Evolutionary conservation across 2,113 vertebrate species (phyloP).

Genomic region (Neomonachus schauinslandi): DNA sequence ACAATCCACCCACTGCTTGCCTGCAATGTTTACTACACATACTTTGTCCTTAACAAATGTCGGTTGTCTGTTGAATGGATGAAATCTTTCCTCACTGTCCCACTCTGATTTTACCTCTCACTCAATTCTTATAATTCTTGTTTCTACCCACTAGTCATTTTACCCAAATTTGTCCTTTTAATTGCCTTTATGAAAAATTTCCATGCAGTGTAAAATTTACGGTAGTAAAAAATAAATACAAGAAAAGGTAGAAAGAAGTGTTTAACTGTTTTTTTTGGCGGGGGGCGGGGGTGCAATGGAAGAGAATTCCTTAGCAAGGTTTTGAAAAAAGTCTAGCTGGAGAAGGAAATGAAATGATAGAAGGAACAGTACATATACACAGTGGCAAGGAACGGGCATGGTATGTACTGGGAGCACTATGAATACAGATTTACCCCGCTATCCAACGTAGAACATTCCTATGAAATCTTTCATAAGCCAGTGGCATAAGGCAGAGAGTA

Average conservation of each 20-base stretch:
- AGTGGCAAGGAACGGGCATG: not conserved
- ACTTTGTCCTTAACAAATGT: not conserved
- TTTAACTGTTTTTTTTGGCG: not conserved
- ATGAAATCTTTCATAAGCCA: not conserved
- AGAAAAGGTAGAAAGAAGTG: not conserved
- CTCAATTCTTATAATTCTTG: not conserved
- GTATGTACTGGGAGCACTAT: not conserved
- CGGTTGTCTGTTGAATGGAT: not conserved
- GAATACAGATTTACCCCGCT: not conserved
- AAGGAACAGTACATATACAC: not conserved
- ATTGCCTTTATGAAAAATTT: not conserved
- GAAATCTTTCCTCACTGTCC: not conserved
- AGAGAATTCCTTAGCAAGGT: not conserved
- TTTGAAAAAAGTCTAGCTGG: not conserved
- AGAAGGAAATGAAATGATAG: not conserved
- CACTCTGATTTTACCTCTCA: conserved; percentile 16
- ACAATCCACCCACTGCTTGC: not conserved
- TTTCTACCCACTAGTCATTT: conserved; percentile 30
- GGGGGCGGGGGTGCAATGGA: not conserved
- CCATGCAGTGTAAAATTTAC: not conserved
- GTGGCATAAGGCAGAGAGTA: not conserved
- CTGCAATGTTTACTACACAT: not conserved
- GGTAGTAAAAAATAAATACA: not conserved
- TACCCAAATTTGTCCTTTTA: not conserved
- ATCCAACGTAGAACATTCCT: not conserved